Percentiles rank a stretch among this genome's conserved stretches.
Evolutionary conservation across 2,113 vertebrate species (phyloP).

Genomic region (Thymallus thymallus): DNA sequence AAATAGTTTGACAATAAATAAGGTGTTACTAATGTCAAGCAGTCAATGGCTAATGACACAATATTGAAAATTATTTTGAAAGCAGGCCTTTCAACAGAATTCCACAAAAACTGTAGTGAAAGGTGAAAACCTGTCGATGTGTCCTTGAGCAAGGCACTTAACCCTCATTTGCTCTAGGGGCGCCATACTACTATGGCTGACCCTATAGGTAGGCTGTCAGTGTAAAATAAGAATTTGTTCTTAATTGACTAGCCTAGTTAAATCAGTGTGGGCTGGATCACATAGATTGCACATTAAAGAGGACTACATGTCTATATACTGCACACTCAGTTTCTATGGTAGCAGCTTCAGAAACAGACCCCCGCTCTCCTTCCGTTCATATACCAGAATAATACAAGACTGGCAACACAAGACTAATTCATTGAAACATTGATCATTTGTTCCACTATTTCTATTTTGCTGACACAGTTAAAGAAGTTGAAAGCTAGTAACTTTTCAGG

Average conservation of each 20-base stretch:
- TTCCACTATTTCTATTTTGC: background rate
- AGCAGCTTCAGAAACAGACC: conserved; percentile 9
- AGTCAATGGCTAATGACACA: background rate
- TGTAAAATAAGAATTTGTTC: too few relatives aligned
- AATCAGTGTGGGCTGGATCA: background rate
- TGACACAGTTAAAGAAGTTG: background rate
- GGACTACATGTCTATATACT: background rate
- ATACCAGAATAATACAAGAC: background rate
- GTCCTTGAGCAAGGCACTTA: too few relatives aligned
- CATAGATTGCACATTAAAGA: background rate
- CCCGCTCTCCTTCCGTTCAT: background rate
- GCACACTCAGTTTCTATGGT: background rate
- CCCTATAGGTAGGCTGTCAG: too few relatives aligned
- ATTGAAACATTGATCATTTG: background rate
- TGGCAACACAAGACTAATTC: background rate
- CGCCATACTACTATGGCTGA: too few relatives aligned
- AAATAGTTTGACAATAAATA: background rate
- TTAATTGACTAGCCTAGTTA: too few relatives aligned
- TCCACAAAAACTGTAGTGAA: background rate
- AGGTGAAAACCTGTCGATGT: too few relatives aligned
- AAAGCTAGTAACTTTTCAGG: background rate
- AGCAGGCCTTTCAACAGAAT: background rate
- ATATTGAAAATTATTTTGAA: background rate
- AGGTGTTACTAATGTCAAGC: background rate
- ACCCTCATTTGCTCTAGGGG: too few relatives aligned